These are phyloP conservation scores for Etia nguti DNA, from an alignment of 2,113 vertebrate genomes.

Conservation along the genomic window DNA sequence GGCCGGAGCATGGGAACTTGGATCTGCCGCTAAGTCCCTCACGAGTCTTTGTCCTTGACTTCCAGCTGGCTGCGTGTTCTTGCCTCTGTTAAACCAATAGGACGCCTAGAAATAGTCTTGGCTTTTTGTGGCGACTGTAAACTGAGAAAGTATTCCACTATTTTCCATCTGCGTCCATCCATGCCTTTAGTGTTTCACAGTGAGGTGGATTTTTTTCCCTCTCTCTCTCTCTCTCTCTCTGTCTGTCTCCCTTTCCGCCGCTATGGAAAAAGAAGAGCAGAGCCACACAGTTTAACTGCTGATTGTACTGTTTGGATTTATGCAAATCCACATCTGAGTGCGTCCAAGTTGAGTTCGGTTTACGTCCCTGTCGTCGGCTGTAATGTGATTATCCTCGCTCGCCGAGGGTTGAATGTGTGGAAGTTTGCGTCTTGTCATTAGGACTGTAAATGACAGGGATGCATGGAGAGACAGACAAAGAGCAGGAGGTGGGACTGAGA, in stretches of 20 bases:
- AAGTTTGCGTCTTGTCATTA: conserved; percentile 65
- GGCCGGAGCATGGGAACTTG: conserved; percentile 48
- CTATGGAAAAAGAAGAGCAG: conserved; percentile 46
- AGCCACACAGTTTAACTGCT: conserved; percentile 29
- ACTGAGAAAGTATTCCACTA: conserved; percentile 48
- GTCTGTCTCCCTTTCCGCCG: background rate
- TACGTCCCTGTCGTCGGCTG: conserved; percentile 23
- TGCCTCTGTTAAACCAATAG: conserved; percentile 34
- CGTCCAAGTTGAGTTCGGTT: conserved; percentile 30
- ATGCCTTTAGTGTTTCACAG: conserved; percentile 38
- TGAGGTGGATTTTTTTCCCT: background rate
- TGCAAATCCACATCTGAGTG: conserved; percentile 43
- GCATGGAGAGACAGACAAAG: conserved; percentile 32
- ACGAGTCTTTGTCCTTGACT: conserved; percentile 44
- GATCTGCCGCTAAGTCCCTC: conserved; percentile 3
- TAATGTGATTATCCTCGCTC: conserved; percentile 54
- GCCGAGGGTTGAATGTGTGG: conserved; percentile 42
- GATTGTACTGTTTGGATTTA: conserved; percentile 49
- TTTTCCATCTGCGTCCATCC: conserved; percentile 55
- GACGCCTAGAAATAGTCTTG: conserved; percentile 54
- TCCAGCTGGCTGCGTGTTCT: conserved; percentile 36
- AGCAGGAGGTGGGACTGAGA: background rate
- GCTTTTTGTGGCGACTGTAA: conserved; percentile 60
- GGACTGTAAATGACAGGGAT: conserved; percentile 62
- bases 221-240: background rate